Percentiles rank a stretch among this genome's conserved stretches.
Evolutionary conservation across 2,797 vertebrate species (phyloP).

Genomic region (Amazonetta brasiliensis): DNA sequence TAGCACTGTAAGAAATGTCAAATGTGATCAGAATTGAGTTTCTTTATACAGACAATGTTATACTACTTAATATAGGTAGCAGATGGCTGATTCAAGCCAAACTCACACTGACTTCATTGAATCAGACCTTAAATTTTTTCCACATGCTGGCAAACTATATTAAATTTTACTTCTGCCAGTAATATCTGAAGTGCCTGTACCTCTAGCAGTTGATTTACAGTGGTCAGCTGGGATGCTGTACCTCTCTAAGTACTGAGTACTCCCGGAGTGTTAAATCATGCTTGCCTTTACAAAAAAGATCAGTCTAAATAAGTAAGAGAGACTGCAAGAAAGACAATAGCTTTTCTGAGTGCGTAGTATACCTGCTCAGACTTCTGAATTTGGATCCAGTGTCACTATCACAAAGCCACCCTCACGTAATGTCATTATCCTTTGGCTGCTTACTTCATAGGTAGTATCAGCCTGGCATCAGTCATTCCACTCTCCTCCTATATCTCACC

Average conservation of each 20-base stretch:
- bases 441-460: background rate
- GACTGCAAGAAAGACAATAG: background rate
- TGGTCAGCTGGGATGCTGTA: background rate
- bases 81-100: slow-evolving; percentile 1
- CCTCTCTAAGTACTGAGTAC: background rate
- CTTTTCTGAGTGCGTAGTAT: background rate
- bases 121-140: slow-evolving; percentile 43
- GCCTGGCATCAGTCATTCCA: background rate
- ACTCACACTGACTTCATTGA: slow-evolving; percentile 46
- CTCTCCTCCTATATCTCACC: background rate
- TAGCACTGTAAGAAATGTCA: slow-evolving; percentile 28
- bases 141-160: slow-evolving; percentile 38
- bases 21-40: background rate
- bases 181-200: background rate
- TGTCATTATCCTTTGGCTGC: background rate
- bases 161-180: slow-evolving; percentile 49
- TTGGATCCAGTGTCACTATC: background rate
- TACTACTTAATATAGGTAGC: slow-evolving; percentile 32
- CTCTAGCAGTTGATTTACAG: background rate
- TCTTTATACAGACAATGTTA: slow-evolving; percentile 18
- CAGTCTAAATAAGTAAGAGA: background rate
- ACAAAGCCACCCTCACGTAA: background rate
- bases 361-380: background rate
- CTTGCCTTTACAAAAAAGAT: background rate
- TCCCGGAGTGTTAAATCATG: background rate